phyloP scores from a whole-genome alignment of 1,140 invertebrate species.

The Himalopsyche phryganea region DNA sequence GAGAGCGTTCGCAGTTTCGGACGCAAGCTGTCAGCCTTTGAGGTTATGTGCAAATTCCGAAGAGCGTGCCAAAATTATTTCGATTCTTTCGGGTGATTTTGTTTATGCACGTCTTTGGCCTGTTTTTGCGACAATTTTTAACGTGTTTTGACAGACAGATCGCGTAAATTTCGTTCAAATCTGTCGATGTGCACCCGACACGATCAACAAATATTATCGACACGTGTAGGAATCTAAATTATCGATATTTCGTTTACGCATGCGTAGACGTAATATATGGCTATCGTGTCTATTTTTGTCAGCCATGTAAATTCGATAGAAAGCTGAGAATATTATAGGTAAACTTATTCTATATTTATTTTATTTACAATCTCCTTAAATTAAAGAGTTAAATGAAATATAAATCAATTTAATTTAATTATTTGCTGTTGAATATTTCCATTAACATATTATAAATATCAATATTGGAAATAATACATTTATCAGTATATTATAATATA shows the following conservation, averaged over 20 bases:
- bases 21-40: conserved; percentile 25
- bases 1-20: conserved; percentile 21
- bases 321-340: too few species aligned
- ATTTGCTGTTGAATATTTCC: too few species aligned
- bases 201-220: conserved; percentile 28
- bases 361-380: too few species aligned
- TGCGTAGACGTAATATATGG: conserved; percentile 11
- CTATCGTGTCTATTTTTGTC: neutral
- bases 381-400: too few species aligned
- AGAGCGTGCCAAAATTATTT: conserved; percentile 10
- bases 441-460: too few species aligned
- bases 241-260: conserved; percentile 28
- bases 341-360: too few species aligned
- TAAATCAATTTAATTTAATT: too few species aligned
- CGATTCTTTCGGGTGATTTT: conserved; percentile 9
- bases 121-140: conserved; percentile 10
- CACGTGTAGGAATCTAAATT: conserved; percentile 29
- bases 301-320: too few species aligned
- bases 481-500: too few species aligned
- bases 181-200: conserved; percentile 16
- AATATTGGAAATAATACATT: too few species aligned
- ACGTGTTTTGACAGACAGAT: conserved; percentile 20
- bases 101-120: conserved; percentile 1
- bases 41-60: conserved; percentile 23
- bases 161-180: conserved; percentile 21